These are phyloP conservation scores for Charina bottae DNA, from an alignment of 2,113 vertebrate species.

Conservation along the genomic window DNA sequence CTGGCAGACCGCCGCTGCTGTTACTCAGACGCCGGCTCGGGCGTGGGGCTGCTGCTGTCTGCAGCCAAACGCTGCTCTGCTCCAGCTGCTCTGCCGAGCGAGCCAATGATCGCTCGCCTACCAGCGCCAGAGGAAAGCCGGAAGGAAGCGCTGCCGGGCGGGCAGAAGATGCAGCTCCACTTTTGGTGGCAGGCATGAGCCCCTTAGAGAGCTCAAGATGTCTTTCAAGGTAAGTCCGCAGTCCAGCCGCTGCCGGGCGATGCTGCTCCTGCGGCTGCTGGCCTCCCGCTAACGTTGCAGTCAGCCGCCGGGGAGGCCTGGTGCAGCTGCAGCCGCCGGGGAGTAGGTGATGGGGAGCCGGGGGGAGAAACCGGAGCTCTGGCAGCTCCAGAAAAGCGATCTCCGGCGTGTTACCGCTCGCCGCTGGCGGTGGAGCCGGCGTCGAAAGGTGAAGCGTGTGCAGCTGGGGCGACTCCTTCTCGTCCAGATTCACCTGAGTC, in stretches of 20 bases:
- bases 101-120: neutral
- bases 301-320: neutral
- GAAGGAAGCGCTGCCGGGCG: neutral
- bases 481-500: neutral
- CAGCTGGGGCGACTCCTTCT: neutral
- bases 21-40: conserved; percentile 8
- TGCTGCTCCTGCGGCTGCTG: neutral
- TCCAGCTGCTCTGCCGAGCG: neutral
- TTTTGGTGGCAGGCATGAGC: conserved; percentile 3
- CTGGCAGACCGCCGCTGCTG: neutral
- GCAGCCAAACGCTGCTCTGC: neutral
- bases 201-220: conserved; percentile 61
- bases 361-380: neutral
- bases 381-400: neutral
- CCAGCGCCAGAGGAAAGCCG: neutral
- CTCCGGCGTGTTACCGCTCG: neutral
- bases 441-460: neutral
- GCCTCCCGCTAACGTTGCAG: neutral
- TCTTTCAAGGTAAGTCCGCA: conserved; percentile 72
- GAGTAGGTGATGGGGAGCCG: neutral
- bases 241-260: too few relatives aligned
- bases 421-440: neutral
- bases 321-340: neutral
- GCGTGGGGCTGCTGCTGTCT: neutral
- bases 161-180: neutral